Evolutionary conservation across 2,113 vertebrate species (phyloP), one percentile per base, ranked within the genome.

Genomic region (Solenodon paradoxus): DNA sequence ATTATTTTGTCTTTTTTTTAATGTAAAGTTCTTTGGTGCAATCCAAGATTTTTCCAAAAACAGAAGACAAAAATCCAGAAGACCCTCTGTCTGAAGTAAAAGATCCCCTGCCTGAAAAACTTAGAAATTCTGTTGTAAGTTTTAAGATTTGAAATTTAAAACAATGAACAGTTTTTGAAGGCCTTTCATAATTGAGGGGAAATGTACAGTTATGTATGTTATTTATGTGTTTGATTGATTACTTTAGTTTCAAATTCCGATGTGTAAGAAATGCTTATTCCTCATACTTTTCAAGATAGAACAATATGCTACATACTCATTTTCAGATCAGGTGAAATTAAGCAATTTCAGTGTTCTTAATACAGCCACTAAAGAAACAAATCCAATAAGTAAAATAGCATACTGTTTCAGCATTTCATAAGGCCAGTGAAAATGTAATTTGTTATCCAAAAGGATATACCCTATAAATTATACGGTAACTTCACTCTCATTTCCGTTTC

Each of bases 41-140:
- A 98, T 99, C 99, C 93, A 99, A 99, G 97, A 98, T 99, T 97
- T 99, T 99, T 96, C 99, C 99, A 94, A 99, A 99, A 97, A 97
- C 99, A 94, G 99, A 99, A 98, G 99, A 99, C 97, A 99, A 99
- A 98, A 99, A 99, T 97, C 99, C 99, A 26, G 99, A 99, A 97
- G 99, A 99, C 97, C 99, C 99, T 82, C 97, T 99, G 51, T 99
- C 99, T 95, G 99, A 99, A 97, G 99, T 99, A 30, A 99, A 99
- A 98, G 99, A 99, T 96, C 99, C 99, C 88, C 98, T 99, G 75
- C 99, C 99, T 26, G 99, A 99, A 95, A 99, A 99, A 98, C 99
- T 99, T 94, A 98, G 98, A 97, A 99, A 99, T 97, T 99, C 99
- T 88, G 99, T 99, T 97, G 99, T 99, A 98, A 99, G 99, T 98